Percentiles rank a stretch among this genome's conserved stretches.
These are phyloP conservation scores for Raillietiella orientalis DNA, from an alignment of 2,888 invertebrate species.

Conservation along the genomic window DNA sequence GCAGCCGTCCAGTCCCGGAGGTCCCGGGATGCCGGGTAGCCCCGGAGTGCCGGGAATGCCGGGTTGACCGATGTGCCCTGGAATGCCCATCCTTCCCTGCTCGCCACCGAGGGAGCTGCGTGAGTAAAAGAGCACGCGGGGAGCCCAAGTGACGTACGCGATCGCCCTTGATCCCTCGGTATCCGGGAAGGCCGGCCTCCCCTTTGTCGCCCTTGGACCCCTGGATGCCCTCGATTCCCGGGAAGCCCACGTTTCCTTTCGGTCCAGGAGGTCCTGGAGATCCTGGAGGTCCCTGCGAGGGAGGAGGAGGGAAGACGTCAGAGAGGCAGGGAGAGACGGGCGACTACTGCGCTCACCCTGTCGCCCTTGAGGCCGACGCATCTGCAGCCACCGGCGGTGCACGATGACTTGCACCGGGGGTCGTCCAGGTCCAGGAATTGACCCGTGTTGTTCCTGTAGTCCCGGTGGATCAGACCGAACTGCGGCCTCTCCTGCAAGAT, in stretches of 20 bases:
- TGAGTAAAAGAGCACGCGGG: not conserved
- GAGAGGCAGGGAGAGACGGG: constrained; percentile 2
- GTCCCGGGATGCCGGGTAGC: constrained; percentile 32
- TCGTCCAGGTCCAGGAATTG: no score
- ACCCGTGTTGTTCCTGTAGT: no score
- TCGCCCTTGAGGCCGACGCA: constrained; percentile 14
- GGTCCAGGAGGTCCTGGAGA: constrained; percentile 23
- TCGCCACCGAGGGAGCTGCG: constrained; percentile 5
- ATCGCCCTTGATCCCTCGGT: constrained; percentile 50
- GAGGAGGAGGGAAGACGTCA: constrained; percentile 20
- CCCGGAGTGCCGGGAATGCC: constrained; percentile 38
- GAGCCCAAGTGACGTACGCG: constrained; percentile 13
- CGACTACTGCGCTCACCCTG: constrained; percentile 10
- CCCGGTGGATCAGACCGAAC: no score
- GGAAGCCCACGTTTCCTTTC: constrained; percentile 41
- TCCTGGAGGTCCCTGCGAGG: constrained; percentile 31
- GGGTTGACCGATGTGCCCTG: constrained; percentile 46
- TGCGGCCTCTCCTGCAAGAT: no score
- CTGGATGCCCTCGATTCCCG: constrained; percentile 48
- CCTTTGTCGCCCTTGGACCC: constrained; percentile 70
- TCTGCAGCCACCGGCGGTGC: constrained; percentile 10
- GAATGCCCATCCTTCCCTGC: constrained; percentile 46
- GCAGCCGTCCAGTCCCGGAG: constrained; percentile 68
- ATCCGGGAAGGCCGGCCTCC: constrained; percentile 44
- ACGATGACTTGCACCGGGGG: constrained; percentile 11